Evolutionary conservation across 2,113 vertebrate species (phyloP), one percentile per base, ranked within the genome.

Genomic region (Apaloderma vittatum): DNA sequence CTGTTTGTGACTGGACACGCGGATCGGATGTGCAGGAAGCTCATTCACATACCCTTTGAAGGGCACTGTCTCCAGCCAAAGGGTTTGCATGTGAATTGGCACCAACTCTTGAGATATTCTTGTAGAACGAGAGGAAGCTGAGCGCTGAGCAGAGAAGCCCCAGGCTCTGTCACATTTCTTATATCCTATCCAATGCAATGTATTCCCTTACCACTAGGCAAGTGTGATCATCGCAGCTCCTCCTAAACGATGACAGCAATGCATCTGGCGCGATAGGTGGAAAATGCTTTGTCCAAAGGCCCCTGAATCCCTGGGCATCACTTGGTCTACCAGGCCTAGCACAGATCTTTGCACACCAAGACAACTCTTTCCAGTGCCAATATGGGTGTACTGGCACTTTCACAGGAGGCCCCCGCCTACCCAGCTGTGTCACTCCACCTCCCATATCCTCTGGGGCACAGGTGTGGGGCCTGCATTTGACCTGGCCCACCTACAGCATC

Each of bases 211-310:
- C 21, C 22, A 30, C 12, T 24, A 32, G 3, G 32, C 45, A 68
- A 81, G 12, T 9, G 30, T 52, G 30, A 26, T 57, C 32, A n/a
- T 9, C 74, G 72, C 55, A 80, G n/a, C 51, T 18, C 36, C 72
- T 93, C 80, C 67, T 57, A 66, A 52, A 62, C 1, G 0, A 46
- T 26, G 67, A 68, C 6, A 19, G 51, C n/a, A 71, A 71, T 0
- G 1, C 71, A 65, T 22, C 12, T 1, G 0, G 13, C 12, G 37
- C 0, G 0, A 17, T 2, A 7, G 7, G 55, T 58, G n/a, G 63
- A 75, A 71, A 24, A 21, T 0, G 2, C n/a, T 16, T 46, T 73
- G 55, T 49, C 43, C 51, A 89, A 54, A 89, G 61, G 34, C 23
- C 22, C 12, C 36, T 8, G 20, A 83, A 79, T 71, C 15, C 12